Base-by-base conservation (phyloP, 1,140 invertebrate genomes). In the Wiebesia pumilae region DNA sequence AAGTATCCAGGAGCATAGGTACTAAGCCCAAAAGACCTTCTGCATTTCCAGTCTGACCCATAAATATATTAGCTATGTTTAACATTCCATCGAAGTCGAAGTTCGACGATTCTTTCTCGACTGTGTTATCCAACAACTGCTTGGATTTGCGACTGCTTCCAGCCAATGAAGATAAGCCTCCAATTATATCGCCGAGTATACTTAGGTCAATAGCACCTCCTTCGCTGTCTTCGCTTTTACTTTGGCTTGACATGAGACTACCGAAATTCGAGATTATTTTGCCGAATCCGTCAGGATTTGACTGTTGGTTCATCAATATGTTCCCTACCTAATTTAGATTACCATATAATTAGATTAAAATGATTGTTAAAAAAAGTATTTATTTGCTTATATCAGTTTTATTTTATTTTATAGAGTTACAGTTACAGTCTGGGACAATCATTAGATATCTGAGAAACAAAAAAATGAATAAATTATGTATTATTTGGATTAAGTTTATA, bases 1-100 rank as follows among this genome's bases (percentile, higher is more conserved):
- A 88, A 6, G 94, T 95, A 80, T 95, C 95, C 92, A 97, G 92
- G 0, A 96, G 89, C 89, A 96, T 91, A 0, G 96, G 96, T 35
- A 97, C 87, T 0, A 96, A 89, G n/a, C 94, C 95, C 91, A 95
- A 94, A 4, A 95, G 83, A 4, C 94, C 94, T n/a, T 96, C 95
- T n/a, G 92, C 91, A 21, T 94, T 93, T 2, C 91, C 91, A 78
- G 82, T 88, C 67, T 92, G 89, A 19, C 95, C 94, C 85, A 96
- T 89, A 62, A 96, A 94, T 65, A 95, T 94, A 19, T 95, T 95
- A 0, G 96, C 96, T 24, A 96, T 89, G 85, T 93, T 95, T 7
- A 96, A 75, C 47, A 96, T 93, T n/a, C 94, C 94, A 12, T 95
- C 95, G 58, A 95, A 92, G 84, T 95, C 94, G 3, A 95, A 81